Base-by-base conservation (phyloP, 2,797 vertebrate species). In the Brachyalestes nurse region DNA sequence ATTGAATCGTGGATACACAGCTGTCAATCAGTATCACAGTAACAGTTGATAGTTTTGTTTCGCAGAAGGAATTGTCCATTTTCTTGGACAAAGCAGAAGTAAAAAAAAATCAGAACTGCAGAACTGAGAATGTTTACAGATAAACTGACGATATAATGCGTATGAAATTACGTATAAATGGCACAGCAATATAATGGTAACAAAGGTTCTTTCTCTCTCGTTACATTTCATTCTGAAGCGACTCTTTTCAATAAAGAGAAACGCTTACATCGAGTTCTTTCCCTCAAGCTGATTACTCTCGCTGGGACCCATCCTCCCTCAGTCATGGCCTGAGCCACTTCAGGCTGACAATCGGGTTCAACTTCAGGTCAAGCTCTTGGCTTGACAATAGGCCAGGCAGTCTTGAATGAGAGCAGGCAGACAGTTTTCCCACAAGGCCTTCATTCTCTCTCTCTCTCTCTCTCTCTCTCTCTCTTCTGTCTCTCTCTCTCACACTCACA, bases 321-420 rank as follows among this genome's bases (percentile, higher is more conserved):
- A 90, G 82, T 88, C 88, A 91, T 90, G 92, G 89, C 91, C 92
- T 91, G 88, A 90, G 88, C 90, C 91, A 88, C 90, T 92, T 90
- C 95, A 95, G 96, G 95, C 96, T 97, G 96, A 97, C 96, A 96
- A 97, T 97, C 93, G 95, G 96, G 98, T 99, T 99, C 98, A 99
- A 96, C 96, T 96, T 94, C 92, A 96, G 98, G 98, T 99, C 98
- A 99, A 95, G 94, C 97, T 95, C 91, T 93, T 94, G 94, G 95
- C 93, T 96, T 99, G 97, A 98, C 97, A 92, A 90, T 79, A 87
- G 88, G 96, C 97, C 97, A 98, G 95, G 94, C 96, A 94, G 93
- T 96, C 97, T 96, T 98, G 96, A 98, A 97, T 96, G 95, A 95
- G 95, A 97, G 95, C 88, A 85, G 90, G 93, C 90, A 92, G 92